phyloP scores from a whole-genome alignment of 1,140 invertebrate species.

The Heliconius hewitsoni region DNA sequence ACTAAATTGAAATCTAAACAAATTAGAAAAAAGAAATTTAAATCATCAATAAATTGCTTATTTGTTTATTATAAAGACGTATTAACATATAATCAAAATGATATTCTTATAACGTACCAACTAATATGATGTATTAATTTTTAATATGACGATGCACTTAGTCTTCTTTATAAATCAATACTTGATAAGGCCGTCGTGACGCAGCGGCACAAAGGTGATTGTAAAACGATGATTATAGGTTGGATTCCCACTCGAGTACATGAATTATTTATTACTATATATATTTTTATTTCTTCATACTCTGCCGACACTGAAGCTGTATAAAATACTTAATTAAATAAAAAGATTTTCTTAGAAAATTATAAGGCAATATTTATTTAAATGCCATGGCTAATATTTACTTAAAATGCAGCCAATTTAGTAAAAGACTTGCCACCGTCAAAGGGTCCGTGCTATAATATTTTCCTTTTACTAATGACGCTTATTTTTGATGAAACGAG shows the following conservation, averaged over 20 bases:
- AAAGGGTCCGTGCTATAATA: slow-evolving; percentile 50
- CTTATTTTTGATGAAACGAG: slow-evolving; percentile 56
- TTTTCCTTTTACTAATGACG: slow-evolving; percentile 54
- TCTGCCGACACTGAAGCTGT: too few relatives aligned
- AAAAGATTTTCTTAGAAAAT: not conserved
- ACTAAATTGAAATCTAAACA: too few relatives aligned
- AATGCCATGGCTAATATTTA: slow-evolving; percentile 34
- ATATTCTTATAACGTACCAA: not conserved
- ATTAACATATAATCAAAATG: too few relatives aligned
- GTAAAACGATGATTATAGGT: too few relatives aligned
- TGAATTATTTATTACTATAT: too few relatives aligned
- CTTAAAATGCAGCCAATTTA: slow-evolving; percentile 55
- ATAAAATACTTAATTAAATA: not conserved
- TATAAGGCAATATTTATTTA: not conserved
- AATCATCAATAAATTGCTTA: too few relatives aligned
- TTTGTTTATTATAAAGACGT: too few relatives aligned
- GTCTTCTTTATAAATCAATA: not conserved
- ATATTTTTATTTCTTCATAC: too few relatives aligned
- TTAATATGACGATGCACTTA: not conserved
- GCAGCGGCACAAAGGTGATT: too few relatives aligned
- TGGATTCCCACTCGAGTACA: too few relatives aligned
- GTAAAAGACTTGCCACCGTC: slow-evolving; percentile 63
- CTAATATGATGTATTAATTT: not conserved
- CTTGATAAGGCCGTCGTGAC: not conserved
- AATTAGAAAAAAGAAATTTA: too few relatives aligned